Evolutionary conservation across 2,113 vertebrate genomes (phyloP), one percentile per base, ranked within the genome.

Genomic region (Tachysurus fulvidraco): DNA sequence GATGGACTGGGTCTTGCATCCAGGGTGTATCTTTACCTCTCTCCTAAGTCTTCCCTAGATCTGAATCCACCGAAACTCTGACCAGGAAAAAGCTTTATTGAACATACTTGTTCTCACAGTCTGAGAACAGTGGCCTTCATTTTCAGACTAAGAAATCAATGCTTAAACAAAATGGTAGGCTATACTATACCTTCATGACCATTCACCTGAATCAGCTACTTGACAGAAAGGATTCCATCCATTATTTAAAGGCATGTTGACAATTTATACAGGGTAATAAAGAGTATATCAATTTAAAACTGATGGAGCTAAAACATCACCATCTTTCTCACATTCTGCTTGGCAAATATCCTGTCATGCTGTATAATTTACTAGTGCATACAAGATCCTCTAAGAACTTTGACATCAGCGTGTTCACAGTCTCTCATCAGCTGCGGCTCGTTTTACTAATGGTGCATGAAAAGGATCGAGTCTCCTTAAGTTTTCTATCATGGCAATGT

Each of bases 221-320:
- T 89, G 88, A 91, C 90, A 92, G 87, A 85, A 85, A 23, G 69
- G 71, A 67, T 64, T 71, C 78, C 84, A 93, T 93, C 81, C 69
- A 94, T 93, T 93, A 94, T 94, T 93, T 87, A 94, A 91, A 89
- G 77, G 67, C 89, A 91, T 92, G 92, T 94, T 92, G 93, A 93
- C 91, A 91, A 91, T 93, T 94, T 88, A 92, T 91, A 88, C 88
- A 86, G 91, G 92, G 92, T 91, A 93, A 91, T 91, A 88, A 88
- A 87, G 87, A 91, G 89, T 84, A 91, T 92, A 93, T 93, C 65
- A 88, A 88, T 92, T 87, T 91, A 85, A 83, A 84, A 30, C 81
- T 89, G 90, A 92, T 88, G 84, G 88, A 89, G 90, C 86, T 83
- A 90, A 91, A 86, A 92, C 88, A 90, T 83, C 78, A 30, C 83